Conservation (phyloP, 2,797 vertebrate genomes). For the Girardinus metallicus region DNA sequence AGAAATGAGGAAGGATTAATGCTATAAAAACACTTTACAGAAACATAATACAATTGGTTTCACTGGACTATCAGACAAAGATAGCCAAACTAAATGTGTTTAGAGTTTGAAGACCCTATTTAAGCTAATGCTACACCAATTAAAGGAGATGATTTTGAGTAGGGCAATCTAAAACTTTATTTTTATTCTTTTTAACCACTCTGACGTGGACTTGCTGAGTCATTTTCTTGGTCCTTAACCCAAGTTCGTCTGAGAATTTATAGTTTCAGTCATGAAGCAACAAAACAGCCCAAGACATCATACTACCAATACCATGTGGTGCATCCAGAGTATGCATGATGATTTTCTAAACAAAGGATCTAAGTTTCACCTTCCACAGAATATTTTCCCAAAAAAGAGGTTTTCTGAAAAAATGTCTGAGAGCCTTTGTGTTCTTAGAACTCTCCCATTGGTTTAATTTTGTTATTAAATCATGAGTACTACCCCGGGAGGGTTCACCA, state of each 20-base stretch:
- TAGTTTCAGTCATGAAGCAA: background rate
- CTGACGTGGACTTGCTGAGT: background rate
- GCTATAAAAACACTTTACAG: conserved; percentile 10
- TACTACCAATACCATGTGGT: background rate
- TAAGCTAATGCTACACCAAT: background rate
- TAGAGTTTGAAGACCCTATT: background rate
- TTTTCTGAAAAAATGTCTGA: background rate
- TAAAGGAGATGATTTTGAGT: background rate
- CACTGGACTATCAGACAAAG: background rate
- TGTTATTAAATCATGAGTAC: background rate
- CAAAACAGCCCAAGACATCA: background rate
- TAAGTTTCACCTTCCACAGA: background rate
- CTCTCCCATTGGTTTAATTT: background rate
- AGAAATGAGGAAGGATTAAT: conserved; percentile 17
- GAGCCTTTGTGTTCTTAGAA: background rate
- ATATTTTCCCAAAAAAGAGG: background rate
- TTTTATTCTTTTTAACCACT: background rate
- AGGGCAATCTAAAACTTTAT: background rate
- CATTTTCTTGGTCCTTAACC: background rate
- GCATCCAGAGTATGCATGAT: background rate
- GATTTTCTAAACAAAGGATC: background rate
- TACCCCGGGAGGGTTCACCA: background rate
- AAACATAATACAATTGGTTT: background rate
- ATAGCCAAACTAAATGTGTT: background rate
- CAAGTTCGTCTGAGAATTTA: no score